Evolutionary conservation across 2,113 vertebrate genomes (phyloP).

Genomic region (Cryptomyrus ogoouensis): DNA sequence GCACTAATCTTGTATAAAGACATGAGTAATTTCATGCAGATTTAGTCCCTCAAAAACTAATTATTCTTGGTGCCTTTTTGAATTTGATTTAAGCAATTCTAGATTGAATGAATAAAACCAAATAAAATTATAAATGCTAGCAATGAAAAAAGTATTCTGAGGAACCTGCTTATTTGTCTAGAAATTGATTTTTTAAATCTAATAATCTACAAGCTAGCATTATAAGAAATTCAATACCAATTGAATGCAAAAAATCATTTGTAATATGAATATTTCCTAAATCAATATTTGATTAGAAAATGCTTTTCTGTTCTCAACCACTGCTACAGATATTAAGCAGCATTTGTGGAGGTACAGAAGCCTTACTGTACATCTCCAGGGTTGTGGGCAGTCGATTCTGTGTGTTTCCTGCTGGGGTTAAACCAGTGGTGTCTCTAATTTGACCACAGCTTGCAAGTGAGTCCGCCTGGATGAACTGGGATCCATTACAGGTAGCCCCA

Average conservation of each 20-base stretch:
- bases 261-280: neutral
- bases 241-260: neutral
- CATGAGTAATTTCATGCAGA: neutral
- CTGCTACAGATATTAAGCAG: neutral
- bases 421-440: neutral
- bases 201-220: neutral
- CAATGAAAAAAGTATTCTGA: neutral
- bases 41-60: neutral
- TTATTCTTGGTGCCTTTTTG: neutral
- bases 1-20: constrained; percentile 13
- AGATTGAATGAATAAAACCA: neutral
- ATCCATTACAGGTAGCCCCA: neutral
- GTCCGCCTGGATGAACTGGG: neutral
- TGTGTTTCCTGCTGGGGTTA: neutral
- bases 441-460: neutral
- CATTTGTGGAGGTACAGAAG: neutral
- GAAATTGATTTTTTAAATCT: neutral
- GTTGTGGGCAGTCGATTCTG: neutral
- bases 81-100: neutral
- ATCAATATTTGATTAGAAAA: neutral
- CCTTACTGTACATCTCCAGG: neutral
- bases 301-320: neutral
- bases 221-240: neutral
- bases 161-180: neutral
- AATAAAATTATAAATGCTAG: neutral